Percentiles rank a stretch among this genome's conserved stretches.
Evolutionary conservation across 1,140 invertebrate genomes (phyloP).

Genomic region (Sinonovacula constricta): DNA sequence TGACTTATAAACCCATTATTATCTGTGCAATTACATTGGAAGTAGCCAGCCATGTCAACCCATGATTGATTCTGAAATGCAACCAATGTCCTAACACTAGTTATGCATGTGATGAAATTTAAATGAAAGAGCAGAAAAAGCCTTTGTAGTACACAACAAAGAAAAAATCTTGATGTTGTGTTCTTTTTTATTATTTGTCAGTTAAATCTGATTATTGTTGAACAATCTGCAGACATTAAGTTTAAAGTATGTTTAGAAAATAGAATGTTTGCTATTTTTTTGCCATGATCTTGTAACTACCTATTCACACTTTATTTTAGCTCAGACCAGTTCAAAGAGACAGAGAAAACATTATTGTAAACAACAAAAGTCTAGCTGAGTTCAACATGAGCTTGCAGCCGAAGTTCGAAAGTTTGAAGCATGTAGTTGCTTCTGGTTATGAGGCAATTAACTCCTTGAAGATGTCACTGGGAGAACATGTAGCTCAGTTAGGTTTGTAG

Average conservation of each 20-base stretch:
- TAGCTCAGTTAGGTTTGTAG: conserved; percentile 59
- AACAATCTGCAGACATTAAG: neutral
- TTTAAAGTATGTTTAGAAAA: neutral
- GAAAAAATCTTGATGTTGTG: neutral
- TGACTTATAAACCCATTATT: too few relatives aligned
- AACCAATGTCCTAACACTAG: too few relatives aligned
- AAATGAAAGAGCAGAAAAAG: too few relatives aligned
- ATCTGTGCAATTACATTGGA: too few relatives aligned
- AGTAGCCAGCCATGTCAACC: too few relatives aligned
- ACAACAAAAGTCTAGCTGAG: conserved; percentile 91
- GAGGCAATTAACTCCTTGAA: conserved; percentile 77
- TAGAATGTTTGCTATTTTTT: conserved; percentile 25
- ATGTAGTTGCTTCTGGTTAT: conserved; percentile 85
- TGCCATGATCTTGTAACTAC: too few relatives aligned
- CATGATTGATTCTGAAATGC: too few relatives aligned
- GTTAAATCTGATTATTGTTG: conserved; percentile 26
- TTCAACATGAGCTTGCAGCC: conserved; percentile 91
- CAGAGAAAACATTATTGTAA: conserved; percentile 90
- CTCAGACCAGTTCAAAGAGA: conserved; percentile 88
- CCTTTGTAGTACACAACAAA: too few relatives aligned
- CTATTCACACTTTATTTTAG: conserved; percentile 82
- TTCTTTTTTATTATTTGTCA: neutral
- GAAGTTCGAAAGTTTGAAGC: conserved; percentile 83
- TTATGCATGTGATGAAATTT: too few relatives aligned
- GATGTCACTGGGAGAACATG: conserved; percentile 50